A percentile compares a stretch with the other conserved stretches of the same genome.
Evolutionary conservation across 2,888 invertebrate genomes (phyloP).

Genomic region (Melieria picta): DNA sequence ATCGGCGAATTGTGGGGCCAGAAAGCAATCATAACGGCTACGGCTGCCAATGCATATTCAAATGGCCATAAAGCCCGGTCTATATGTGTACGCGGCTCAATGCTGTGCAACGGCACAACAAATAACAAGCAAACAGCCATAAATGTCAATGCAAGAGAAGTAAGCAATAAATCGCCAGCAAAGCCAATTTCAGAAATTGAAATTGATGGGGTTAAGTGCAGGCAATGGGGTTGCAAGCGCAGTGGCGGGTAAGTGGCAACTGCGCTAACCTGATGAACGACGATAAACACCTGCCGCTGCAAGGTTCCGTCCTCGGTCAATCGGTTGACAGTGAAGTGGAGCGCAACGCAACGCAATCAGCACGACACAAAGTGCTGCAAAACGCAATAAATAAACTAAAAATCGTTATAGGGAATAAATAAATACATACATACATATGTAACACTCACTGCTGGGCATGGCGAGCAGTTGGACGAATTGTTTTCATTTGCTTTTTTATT

Average conservation of each 20-base stretch:
- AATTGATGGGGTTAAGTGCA: conserved; percentile 52
- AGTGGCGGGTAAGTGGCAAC: not conserved
- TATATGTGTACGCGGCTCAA: too few relatives aligned
- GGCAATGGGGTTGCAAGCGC: conserved; percentile 5
- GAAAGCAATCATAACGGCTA: too few relatives aligned
- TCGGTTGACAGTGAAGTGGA: not conserved
- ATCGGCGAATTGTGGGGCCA: too few relatives aligned
- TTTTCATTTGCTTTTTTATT: too few relatives aligned
- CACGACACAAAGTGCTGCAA: conserved; percentile 23
- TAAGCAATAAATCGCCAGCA: conserved; percentile 57
- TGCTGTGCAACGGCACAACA: too few relatives aligned
- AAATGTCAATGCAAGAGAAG: conserved; percentile 53
- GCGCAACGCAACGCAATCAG: conserved; percentile 21
- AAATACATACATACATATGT: not conserved
- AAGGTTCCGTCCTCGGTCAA: conserved; percentile 10
- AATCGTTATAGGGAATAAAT: not conserved
- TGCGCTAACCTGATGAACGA: not conserved
- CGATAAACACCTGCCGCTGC: conserved; percentile 35
- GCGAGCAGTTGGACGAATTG: too few relatives aligned
- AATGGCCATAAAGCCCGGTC: too few relatives aligned
- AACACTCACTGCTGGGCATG: not conserved
- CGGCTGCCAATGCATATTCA: too few relatives aligned
- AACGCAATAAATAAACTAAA: conserved; percentile 12
- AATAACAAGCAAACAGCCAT: conserved; percentile 45
- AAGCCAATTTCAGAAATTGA: conserved; percentile 55